A percentile compares a stretch with the other conserved stretches of the same genome.
Evolutionary conservation across 2,113 vertebrate genomes (phyloP).

Genomic region (Chrysochloris asiatica): DNA sequence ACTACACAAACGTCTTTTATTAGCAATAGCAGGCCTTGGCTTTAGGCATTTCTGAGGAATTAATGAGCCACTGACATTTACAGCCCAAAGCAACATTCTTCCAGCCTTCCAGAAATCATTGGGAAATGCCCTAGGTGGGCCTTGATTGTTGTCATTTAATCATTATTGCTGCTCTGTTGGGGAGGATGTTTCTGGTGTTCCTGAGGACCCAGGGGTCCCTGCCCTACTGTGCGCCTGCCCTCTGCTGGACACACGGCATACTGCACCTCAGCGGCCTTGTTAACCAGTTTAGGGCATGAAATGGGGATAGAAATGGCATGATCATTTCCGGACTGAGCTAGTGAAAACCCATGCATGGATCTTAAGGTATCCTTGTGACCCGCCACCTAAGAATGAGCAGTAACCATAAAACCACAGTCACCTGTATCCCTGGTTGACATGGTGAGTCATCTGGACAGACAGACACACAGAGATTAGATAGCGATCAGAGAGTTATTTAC

Average conservation of each 20-base stretch:
- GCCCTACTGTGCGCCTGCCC: not conserved
- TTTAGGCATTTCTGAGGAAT: slow-evolving; percentile 65
- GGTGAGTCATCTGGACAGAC: not conserved
- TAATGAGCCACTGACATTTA: slow-evolving; percentile 60
- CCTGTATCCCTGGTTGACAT: not conserved
- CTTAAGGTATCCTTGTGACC: too few species aligned
- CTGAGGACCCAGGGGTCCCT: not conserved
- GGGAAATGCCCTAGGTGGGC: slow-evolving; percentile 12
- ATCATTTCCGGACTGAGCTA: not conserved
- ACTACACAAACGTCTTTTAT: slow-evolving; percentile 74
- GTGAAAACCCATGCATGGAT: not conserved
- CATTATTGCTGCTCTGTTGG: not conserved
- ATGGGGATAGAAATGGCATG: not conserved
- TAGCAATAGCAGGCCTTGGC: slow-evolving; percentile 61
- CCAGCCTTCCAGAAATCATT: slow-evolving; percentile 57
- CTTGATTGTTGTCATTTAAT: too few species aligned
- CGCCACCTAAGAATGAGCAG: rapidly evolving
- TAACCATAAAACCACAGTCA: not conserved
- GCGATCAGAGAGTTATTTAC: rapidly evolving
- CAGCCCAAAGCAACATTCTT: slow-evolving; percentile 70
- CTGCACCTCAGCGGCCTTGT: not conserved
- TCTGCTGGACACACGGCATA: not conserved
- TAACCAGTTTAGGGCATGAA: not conserved
- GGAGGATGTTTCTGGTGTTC: not conserved
- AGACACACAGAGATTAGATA: rapidly evolving